Percentiles rank a stretch among this genome's conserved stretches.
These are phyloP conservation scores for Heliconius ismenius DNA, from an alignment of 2,888 invertebrate genomes.

Conservation along the genomic window DNA sequence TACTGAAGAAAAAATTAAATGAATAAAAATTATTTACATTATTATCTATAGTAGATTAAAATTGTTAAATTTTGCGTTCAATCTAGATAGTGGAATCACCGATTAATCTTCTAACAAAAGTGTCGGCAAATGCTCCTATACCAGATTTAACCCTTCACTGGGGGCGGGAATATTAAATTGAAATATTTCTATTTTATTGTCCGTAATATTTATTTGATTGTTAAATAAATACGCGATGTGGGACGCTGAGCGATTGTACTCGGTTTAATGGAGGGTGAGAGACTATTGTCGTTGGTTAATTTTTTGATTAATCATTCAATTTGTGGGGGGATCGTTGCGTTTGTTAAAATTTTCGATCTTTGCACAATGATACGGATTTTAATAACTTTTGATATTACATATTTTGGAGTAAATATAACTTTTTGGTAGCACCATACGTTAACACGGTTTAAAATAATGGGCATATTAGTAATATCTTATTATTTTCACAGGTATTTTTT, in stretches of 20 bases:
- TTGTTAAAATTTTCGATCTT: conserved; percentile 65
- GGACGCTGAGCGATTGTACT: conserved; percentile 75
- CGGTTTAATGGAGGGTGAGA: conserved; percentile 72
- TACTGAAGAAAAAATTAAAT: conserved; percentile 6
- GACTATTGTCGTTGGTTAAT: conserved; percentile 78
- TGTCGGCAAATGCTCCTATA: conserved; percentile 56
- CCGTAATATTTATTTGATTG: conserved; percentile 82
- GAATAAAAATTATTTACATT: conserved; percentile 20
- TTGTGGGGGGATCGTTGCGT: conserved; percentile 65
- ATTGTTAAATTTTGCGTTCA: conserved; percentile 77
- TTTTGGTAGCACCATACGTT: neutral
- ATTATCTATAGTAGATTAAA: conserved; percentile 42
- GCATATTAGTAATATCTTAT: neutral
- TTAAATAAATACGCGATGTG: conserved; percentile 80
- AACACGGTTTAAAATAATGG: neutral
- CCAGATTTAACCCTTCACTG: conserved; percentile 73
- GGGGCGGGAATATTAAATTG: conserved; percentile 77
- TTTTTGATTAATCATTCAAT: conserved; percentile 80
- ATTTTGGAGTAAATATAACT: neutral
- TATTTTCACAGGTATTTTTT: neutral
- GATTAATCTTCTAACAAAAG: conserved; percentile 69
- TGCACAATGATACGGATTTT: conserved; percentile 46
- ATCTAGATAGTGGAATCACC: conserved; percentile 67
- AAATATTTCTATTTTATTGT: conserved; percentile 81
- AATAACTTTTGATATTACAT: neutral